Conservation (phyloP, 2,113 vertebrate genomes). For the Thermophis baileyi region DNA sequence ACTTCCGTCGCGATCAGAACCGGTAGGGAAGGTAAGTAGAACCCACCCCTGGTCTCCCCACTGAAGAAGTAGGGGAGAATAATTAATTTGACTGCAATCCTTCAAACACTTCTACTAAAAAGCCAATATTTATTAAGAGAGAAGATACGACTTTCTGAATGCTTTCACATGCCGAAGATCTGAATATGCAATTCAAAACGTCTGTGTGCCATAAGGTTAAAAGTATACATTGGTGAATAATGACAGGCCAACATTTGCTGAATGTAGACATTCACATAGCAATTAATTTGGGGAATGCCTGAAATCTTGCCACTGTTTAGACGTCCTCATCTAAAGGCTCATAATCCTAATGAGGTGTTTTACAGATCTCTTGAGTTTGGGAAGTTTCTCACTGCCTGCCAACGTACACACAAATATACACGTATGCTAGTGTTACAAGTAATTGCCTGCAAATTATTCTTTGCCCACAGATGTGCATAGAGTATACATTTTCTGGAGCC, state of each 20-base stretch:
- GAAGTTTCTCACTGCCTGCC: neutral
- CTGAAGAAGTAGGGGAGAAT: neutral
- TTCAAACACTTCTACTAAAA: neutral
- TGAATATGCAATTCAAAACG: neutral
- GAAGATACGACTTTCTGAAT: rapidly evolving
- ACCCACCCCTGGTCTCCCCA: no score
- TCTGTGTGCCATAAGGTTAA: neutral
- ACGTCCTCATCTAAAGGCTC: no score
- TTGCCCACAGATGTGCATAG: neutral
- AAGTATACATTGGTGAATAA: neutral
- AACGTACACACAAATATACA: neutral
- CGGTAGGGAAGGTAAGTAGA: no score
- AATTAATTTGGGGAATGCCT: neutral
- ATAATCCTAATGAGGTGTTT: neutral
- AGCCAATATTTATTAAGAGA: neutral
- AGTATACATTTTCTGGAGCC: neutral
- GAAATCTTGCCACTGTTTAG: neutral
- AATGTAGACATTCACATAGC: neutral
- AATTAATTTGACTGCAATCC: neutral
- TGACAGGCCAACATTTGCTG: neutral
- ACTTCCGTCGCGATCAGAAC: no score
- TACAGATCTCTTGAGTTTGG: neutral
- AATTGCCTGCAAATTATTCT: neutral
- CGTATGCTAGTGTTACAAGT: neutral
- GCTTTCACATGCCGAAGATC: neutral